Conservation (phyloP, 1,140 invertebrate species). For the Lepidurus couesii region DNA sequence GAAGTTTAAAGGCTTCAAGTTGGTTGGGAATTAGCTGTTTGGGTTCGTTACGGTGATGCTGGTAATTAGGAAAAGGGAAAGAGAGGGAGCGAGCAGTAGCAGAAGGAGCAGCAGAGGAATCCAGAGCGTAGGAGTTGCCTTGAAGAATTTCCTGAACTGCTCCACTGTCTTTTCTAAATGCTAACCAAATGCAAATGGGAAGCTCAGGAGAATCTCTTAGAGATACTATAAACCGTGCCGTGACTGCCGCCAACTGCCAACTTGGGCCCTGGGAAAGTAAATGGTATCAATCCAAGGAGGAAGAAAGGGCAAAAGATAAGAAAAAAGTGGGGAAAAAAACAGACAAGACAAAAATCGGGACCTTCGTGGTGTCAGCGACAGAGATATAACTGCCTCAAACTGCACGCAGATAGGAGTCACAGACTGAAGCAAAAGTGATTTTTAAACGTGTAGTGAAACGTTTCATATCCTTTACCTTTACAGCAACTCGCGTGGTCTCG, state of each 20-base stretch:
- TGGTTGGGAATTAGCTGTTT: neutral
- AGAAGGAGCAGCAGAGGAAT: too few species aligned
- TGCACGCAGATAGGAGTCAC: neutral
- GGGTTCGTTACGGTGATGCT: neutral
- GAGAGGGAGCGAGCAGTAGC: too few species aligned
- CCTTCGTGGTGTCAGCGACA: neutral
- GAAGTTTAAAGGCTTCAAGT: constrained; percentile 2
- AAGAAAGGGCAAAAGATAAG: neutral
- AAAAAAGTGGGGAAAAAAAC: neutral
- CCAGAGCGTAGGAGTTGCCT: too few species aligned
- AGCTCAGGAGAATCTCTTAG: constrained; percentile 4
- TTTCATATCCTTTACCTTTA: too few species aligned
- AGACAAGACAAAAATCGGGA: neutral
- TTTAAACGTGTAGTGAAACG: too few species aligned
- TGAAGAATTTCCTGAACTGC: too few species aligned
- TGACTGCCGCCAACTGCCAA: constrained; percentile 11
- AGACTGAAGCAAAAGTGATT: neutral
- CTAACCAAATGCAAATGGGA: constrained; percentile 9
- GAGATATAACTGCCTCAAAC: neutral
- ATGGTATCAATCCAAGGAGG: neutral
- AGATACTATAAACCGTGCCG: constrained; percentile 5
- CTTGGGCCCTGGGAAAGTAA: neutral
- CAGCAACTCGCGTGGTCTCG: too few species aligned
- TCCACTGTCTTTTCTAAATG: neutral
- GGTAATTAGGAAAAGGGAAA: neutral